A percentile compares a stretch with the other conserved stretches of the same genome.
Evolutionary conservation across 64 coral and sea anemone genomes (phyloP).

Genomic region (Cladopsammia gracilis): DNA sequence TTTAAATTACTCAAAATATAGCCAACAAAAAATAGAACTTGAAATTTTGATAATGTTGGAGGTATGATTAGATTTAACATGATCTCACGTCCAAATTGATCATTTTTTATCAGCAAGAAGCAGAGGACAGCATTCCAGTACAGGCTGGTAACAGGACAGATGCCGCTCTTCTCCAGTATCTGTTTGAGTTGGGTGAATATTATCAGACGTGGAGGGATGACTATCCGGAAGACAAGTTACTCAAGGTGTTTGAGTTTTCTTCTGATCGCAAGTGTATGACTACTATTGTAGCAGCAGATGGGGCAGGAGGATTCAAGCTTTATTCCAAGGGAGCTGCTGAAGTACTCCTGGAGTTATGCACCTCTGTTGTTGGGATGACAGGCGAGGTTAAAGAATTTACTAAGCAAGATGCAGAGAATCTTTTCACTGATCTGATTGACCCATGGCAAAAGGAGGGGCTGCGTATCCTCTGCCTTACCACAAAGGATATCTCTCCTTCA

Average conservation of each 20-base stretch:
- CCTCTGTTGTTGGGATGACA: not conserved
- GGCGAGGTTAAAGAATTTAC: conserved; percentile 53
- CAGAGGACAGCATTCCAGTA: conserved; percentile 44
- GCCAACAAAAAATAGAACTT: too few species aligned
- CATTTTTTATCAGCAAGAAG: not conserved
- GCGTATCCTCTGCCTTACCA: conserved; percentile 75
- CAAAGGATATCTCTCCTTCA: conserved; percentile 70
- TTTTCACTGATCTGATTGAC: conserved; percentile 76
- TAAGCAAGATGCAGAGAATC: conserved; percentile 68
- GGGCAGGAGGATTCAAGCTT: conserved; percentile 53
- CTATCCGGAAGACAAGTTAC: conserved; percentile 67
- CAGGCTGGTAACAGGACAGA: conserved; percentile 85
- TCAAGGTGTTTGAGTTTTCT: conserved; percentile 79
- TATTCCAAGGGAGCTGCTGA: conserved; percentile 88
- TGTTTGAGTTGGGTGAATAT: conserved; percentile 80
- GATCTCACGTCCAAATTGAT: too few species aligned
- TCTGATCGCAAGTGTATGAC: conserved; percentile 87
- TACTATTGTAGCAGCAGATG: conserved; percentile 60
- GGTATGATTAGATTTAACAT: too few species aligned
- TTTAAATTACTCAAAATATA: too few species aligned
- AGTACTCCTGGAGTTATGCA: conserved; percentile 67
- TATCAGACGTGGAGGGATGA: conserved; percentile 86
- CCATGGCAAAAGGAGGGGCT: conserved; percentile 77
- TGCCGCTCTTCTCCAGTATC: conserved; percentile 80
- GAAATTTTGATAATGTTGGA: too few species aligned